Percentiles rank a stretch among this genome's conserved stretches.
phyloP scores from a whole-genome alignment of 2,113 vertebrate species.

The Oncorhynchus nerka region DNA sequence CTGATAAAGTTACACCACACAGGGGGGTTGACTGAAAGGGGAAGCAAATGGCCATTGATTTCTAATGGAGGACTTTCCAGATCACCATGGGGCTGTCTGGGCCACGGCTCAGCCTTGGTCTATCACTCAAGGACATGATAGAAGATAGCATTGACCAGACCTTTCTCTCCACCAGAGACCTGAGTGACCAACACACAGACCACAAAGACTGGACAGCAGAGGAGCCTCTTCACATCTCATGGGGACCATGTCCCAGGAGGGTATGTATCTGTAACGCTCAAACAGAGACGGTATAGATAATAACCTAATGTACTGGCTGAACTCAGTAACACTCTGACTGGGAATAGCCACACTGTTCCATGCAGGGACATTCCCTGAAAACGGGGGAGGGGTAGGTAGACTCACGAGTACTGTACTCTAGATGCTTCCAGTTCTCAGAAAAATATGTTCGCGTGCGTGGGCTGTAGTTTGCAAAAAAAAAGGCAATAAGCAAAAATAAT shows the following conservation, averaged over 20 bases:
- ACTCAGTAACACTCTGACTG: conserved; percentile 26
- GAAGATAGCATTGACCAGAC: conserved; percentile 50
- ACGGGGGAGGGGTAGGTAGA: too few relatives aligned
- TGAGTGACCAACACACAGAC: conserved; percentile 60
- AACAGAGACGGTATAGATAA: too few relatives aligned
- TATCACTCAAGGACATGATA: conserved; percentile 57
- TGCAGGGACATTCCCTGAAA: conserved; percentile 36
- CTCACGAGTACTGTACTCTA: too few relatives aligned
- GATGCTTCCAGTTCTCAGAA: too few relatives aligned
- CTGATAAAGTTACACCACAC: conserved; percentile 40
- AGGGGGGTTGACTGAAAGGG: conserved; percentile 54
- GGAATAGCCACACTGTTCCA: conserved; percentile 50
- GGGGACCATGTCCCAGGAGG: conserved; percentile 58
- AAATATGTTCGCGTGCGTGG: too few relatives aligned
- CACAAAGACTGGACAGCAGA: conserved; percentile 57
- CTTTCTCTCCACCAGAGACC: conserved; percentile 53
- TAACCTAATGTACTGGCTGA: too few relatives aligned
- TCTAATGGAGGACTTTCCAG: conserved; percentile 64
- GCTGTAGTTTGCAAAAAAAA: neutral
- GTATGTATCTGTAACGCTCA: neutral
- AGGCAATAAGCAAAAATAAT: conserved; percentile 28
- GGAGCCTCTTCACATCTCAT: conserved; percentile 64
- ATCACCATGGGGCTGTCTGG: conserved; percentile 52
- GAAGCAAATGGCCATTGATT: conserved; percentile 67
- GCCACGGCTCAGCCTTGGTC: conserved; percentile 38